Percentiles rank a stretch among this genome's conserved stretches.
Evolutionary conservation across 2,888 invertebrate genomes (phyloP).

Genomic region (Patella ulyssiponensis): DNA sequence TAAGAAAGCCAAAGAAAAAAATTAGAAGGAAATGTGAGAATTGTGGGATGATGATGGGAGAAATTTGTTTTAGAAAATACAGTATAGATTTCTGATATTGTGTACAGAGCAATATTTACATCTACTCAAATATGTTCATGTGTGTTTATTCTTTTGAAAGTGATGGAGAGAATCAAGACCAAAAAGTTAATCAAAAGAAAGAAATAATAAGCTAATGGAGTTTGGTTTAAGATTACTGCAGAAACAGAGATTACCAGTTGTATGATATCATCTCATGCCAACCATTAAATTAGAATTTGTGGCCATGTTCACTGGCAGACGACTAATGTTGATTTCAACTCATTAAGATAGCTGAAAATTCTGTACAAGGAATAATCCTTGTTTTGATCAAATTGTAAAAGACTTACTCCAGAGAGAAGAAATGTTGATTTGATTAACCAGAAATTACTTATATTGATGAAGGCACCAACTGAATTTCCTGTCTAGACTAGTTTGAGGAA

Average conservation of each 20-base stretch:
- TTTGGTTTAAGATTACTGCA: slow-evolving; percentile 6
- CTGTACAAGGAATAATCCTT: not conserved
- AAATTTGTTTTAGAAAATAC: no score
- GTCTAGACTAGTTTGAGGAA: slow-evolving; percentile 20
- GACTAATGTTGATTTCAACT: slow-evolving; percentile 3
- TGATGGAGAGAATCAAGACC: not conserved
- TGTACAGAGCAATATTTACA: no score
- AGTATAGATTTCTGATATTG: no score
- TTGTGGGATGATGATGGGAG: not conserved
- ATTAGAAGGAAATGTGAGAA: not conserved
- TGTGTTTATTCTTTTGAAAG: not conserved
- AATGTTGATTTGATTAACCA: slow-evolving; percentile 28
- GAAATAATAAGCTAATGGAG: not conserved
- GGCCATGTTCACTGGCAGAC: not conserved
- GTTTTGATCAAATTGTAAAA: slow-evolving; percentile 9
- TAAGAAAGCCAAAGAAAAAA: not conserved
- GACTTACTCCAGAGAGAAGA: not conserved
- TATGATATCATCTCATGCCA: not conserved
- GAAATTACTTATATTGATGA: slow-evolving; percentile 34
- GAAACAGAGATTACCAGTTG: not conserved
- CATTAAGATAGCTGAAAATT: slow-evolving; percentile 4
- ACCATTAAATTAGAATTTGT: slow-evolving; percentile 7
- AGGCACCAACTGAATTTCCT: slow-evolving; percentile 26
- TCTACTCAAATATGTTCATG: no score
- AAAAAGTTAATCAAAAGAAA: not conserved